Conservation (phyloP, 1,140 invertebrate genomes). For the Panagrolaimus sp. region DNA sequence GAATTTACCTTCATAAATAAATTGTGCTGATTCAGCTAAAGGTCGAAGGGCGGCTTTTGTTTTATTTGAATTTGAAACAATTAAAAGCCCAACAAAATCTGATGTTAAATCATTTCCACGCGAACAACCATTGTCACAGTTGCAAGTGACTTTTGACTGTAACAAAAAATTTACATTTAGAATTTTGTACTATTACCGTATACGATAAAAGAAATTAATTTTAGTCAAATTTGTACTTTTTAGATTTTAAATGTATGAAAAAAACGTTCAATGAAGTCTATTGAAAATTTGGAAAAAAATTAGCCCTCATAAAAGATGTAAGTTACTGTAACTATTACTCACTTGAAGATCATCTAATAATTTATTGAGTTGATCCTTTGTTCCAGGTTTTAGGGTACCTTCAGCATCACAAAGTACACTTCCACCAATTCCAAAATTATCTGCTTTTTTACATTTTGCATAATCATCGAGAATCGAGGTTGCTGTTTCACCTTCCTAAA, state of each 20-base stretch:
- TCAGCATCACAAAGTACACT: neutral
- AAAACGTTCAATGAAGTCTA: too few species aligned
- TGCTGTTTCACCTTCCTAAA: neutral
- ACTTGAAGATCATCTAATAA: neutral
- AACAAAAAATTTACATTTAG: neutral
- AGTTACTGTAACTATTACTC: neutral
- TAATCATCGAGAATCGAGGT: constrained; percentile 3
- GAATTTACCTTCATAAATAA: neutral
- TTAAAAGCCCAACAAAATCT: neutral
- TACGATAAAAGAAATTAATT: too few species aligned
- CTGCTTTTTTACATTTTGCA: neutral
- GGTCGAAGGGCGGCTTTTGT: neutral
- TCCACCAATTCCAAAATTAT: neutral
- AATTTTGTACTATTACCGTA: neutral
- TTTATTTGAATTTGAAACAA: constrained; percentile 8
- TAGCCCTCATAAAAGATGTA: too few species aligned
- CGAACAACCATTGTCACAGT: constrained; percentile 10
- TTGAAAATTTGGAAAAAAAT: too few species aligned
- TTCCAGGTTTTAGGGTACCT: neutral
- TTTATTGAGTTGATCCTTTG: constrained; percentile 2
- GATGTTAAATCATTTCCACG: neutral
- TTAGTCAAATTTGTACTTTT: too few species aligned
- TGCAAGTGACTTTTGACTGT: constrained; percentile 16
- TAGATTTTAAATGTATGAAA: too few species aligned
- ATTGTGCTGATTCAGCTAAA: neutral